A percentile compares a stretch with the other conserved stretches of the same genome.
Evolutionary conservation across 2,113 vertebrate genomes (phyloP).

Genomic region (Amazona guildingii): DNA sequence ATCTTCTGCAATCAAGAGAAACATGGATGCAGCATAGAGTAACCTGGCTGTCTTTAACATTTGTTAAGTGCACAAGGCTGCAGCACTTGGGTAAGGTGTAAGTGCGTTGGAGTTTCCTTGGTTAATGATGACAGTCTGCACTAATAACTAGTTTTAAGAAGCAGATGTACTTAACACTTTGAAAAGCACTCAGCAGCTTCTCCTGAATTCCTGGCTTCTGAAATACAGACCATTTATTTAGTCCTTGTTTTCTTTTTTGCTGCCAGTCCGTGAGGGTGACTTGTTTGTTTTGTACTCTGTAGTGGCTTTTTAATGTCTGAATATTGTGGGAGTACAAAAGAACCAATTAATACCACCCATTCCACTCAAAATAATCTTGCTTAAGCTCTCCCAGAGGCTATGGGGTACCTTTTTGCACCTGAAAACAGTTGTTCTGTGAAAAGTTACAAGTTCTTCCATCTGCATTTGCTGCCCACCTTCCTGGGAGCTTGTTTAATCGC

Average conservation of each 20-base stretch:
- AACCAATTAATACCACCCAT: background rate
- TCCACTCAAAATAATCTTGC: background rate
- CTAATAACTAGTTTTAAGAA: background rate
- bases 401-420: background rate
- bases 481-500: background rate
- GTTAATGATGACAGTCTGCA: background rate
- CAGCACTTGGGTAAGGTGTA: background rate
- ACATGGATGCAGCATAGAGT: background rate
- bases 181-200: background rate
- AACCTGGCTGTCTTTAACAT: background rate
- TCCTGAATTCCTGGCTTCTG: background rate
- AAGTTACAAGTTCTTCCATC: background rate
- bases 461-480: background rate
- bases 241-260: background rate
- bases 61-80: background rate
- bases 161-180: background rate
- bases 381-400: background rate
- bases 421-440: background rate
- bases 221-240: background rate
- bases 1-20: background rate
- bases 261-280: background rate
- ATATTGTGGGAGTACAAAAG: background rate
- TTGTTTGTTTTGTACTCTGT: background rate
- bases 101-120: background rate
- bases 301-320: background rate